Evolutionary conservation across 2,888 invertebrate species (phyloP).

Genomic region (Criorhina ranunculi): DNA sequence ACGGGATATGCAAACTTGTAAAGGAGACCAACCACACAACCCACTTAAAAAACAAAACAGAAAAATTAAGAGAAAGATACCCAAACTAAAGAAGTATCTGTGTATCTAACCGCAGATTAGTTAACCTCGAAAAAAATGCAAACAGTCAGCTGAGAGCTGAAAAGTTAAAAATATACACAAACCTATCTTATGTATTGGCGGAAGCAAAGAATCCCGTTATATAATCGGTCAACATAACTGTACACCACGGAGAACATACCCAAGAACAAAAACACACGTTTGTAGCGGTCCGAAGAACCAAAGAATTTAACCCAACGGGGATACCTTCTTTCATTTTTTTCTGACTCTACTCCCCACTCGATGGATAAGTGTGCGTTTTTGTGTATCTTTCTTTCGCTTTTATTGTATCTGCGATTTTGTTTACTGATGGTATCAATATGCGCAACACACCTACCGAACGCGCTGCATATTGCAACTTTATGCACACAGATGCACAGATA

Average conservation of each 20-base stretch:
- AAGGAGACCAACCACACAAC: constrained; percentile 34
- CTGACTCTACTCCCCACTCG: too few relatives aligned
- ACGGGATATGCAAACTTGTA: constrained; percentile 50
- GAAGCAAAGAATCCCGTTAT: constrained; percentile 77
- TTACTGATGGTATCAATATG: constrained; percentile 60
- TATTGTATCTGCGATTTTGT: constrained; percentile 24
- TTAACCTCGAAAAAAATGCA: constrained; percentile 53
- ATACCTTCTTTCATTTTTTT: constrained; percentile 23
- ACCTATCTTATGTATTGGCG: constrained; percentile 38
- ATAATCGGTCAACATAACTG: constrained; percentile 80
- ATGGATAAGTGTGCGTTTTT: constrained; percentile 1
- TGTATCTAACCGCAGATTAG: constrained; percentile 32
- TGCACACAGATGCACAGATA: constrained; percentile 5
- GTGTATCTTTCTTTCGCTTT: constrained; percentile 12
- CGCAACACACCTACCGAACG: constrained; percentile 48
- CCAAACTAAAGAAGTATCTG: constrained; percentile 33
- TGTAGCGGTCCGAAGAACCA: constrained; percentile 4
- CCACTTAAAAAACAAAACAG: constrained; percentile 2
- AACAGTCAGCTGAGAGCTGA: not conserved
- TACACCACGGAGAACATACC: constrained; percentile 44
- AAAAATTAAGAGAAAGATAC: constrained; percentile 2
- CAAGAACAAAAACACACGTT: constrained; percentile 6
- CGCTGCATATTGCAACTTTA: constrained; percentile 36
- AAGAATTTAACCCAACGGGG: constrained; percentile 38
- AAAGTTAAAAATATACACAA: not conserved